Conservation (phyloP, 2,113 vertebrate species). For the Heloderma charlesbogerti region DNA sequence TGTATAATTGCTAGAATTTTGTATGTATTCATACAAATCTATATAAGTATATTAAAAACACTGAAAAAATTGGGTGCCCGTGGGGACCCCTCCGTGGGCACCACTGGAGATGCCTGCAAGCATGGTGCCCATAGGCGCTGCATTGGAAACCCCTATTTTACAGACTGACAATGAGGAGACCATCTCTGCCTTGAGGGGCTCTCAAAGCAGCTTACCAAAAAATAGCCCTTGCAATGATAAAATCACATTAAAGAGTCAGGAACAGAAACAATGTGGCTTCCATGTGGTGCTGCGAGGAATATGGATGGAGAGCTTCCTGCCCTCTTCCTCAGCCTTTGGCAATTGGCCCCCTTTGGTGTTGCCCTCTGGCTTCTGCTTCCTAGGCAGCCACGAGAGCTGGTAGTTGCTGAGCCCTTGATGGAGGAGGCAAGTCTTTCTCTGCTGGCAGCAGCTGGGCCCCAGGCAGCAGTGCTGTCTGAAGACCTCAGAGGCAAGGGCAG, state of each 20-base stretch:
- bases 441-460: no score
- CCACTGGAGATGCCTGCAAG: no score
- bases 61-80: no score
- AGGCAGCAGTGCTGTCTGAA: neutral
- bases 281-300: neutral
- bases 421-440: neutral
- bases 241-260: neutral
- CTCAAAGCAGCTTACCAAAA: neutral
- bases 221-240: neutral
- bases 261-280: neutral
- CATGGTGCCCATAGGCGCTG: neutral
- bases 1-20: no score
- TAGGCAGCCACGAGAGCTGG: no score
- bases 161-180: neutral
- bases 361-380: neutral
- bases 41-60: no score
- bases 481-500: no score
- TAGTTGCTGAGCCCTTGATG: neutral
- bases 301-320: neutral
- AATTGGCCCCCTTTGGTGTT: neutral
- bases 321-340: neutral
- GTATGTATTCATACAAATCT: no score
- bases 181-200: neutral
- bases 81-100: no score
- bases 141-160: neutral